Base-by-base conservation (phyloP, 2,113 vertebrate genomes). In the Mixornis gularis region DNA sequence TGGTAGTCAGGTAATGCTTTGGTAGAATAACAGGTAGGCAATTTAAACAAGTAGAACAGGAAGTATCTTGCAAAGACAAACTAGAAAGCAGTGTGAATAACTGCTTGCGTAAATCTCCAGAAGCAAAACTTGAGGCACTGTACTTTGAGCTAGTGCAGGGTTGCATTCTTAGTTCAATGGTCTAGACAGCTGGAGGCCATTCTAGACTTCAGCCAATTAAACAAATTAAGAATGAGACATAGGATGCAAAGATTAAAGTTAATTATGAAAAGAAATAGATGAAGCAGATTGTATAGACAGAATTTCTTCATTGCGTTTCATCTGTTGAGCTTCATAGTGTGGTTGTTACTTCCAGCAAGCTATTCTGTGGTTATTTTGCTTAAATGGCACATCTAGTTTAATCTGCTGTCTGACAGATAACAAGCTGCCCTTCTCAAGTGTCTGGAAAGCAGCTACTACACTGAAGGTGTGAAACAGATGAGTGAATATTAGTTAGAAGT, bases 151-250 rank as follows among this genome's bases (percentile, higher is more conserved):
- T 81, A 51, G n/a, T 86, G 30, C 60, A 60, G 69, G 8, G 40
- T 80, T 93, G 77, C 65, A 52, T 93, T 89, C 86, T 93, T 92
- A 70, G 48, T 94, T 84, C 80, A 90, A 12, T 90, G 79, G 91
- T 93, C 93, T 94, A 94, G 95, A 94, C 94, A 94, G 89, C 93
- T 92, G 80, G 72, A 92, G 84, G 89, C 89, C 63, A 68, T 90
- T 88, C 79, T 81, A 90, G 77, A 84, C 80, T 89, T 74, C 83
- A 95, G 18, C 72, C 80, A 93, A 86, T 92, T 95, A 96, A 93
- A 79, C 86, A 96, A 95, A 94, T 92, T 84, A 94, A 86, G 55
- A 90, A 65, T 93, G 92, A 95, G 89, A 86, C 89, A 80, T 78
- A 84, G 69, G 65, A 95, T 94, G 84, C 77, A 71, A 88, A 94